Base-by-base conservation (phyloP, 92 coral and sea anemone genomes). In the Phenganax marumi region DNA sequence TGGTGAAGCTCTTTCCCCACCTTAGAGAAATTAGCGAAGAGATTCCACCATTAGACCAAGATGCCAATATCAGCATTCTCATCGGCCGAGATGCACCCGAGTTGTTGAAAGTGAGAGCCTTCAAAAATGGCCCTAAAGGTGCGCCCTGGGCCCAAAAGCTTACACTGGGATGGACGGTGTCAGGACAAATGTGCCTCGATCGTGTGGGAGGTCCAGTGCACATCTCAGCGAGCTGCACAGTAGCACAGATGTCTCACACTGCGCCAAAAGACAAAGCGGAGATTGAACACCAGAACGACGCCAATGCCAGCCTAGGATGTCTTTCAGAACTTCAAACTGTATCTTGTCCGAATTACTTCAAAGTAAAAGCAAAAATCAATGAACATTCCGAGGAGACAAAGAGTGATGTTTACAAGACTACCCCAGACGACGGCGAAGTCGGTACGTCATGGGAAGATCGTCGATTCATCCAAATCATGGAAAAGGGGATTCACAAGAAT, bases 41-140 rank as follows among this genome's bases (percentile, higher is more conserved):
- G 43, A 86, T 86, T 52, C 84, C 83, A 54, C 83, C 86, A 12
- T 21, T 82, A 8, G 86, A 82, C 68, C 61, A 33, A n/a, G n/a
- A n/a, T n/a, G n/a, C n/a, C n/a, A n/a, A n/a, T n/a, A n/a, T n/a
- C n/a, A n/a, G n/a, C n/a, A n/a, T 74, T 25, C 75, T 86, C 54
- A 70, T 86, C 21, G 86, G 89, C 33, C 72, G 89, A 81, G 86
- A 86, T 19, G 89, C 89, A 46, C 86, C 85, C 16, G 89, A 74
- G 66, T 46, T 81, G 0, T 70, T 81, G 13, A 86, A 86, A 13
- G 89, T 86, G 12, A 52, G 89, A n/a, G 86, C 62, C 11, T 84
- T 75, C 47, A 85, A 26, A 33, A 85, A 85, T 68, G 88, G 88
- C 0, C 90, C 87, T 11, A 79, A 75, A 23, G 87, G 87, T 22